These are phyloP conservation scores for Piscicola geometra DNA, from an alignment of 2,888 invertebrate species.

Conservation along the genomic window DNA sequence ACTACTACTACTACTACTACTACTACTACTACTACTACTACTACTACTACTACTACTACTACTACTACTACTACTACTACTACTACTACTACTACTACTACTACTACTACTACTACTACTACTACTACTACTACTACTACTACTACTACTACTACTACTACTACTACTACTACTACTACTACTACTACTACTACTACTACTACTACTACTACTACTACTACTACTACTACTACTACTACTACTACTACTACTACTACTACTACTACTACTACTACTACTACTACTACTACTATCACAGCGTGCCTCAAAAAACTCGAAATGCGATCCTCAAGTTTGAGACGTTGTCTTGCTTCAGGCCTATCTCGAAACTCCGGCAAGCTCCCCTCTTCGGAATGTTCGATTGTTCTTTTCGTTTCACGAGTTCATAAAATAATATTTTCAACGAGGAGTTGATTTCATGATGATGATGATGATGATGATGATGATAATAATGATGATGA, in stretches of 20 bases:
- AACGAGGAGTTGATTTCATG: no score
- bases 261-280: constrained; percentile 26
- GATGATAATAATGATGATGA: no score
- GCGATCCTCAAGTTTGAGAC: no score
- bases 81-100: constrained; percentile 26
- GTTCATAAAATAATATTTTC: no score
- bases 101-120: constrained; percentile 37
- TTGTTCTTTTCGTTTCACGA: no score
- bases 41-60: constrained; percentile 26
- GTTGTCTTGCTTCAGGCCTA: no score
- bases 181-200: constrained; percentile 32
- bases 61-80: constrained; percentile 26
- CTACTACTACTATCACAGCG: constrained; percentile 26
- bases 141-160: constrained; percentile 35
- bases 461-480: no score
- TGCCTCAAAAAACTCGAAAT: no score
- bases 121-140: constrained; percentile 37
- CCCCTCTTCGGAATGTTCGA: no score
- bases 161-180: constrained; percentile 32
- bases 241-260: constrained; percentile 22
- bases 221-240: constrained; percentile 18
- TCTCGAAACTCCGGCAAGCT: no score
- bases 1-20: constrained; percentile 19
- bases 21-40: constrained; percentile 19
- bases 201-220: constrained; percentile 29